phyloP scores from a whole-genome alignment of 2,888 invertebrate species.

The Pasiphila rectangulata region DNA sequence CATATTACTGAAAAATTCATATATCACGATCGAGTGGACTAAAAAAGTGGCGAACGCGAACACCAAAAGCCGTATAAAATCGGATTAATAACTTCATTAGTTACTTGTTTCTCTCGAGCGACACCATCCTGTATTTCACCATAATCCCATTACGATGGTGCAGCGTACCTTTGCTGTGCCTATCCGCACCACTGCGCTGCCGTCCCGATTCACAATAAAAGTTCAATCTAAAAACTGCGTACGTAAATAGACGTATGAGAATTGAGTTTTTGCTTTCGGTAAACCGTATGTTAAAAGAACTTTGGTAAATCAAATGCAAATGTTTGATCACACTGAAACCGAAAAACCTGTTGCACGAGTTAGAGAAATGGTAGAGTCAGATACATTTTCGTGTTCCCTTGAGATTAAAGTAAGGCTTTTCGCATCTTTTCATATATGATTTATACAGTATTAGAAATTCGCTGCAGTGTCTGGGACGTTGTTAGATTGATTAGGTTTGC shows the following conservation, averaged over 20 bases:
- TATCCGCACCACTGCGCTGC: slow-evolving; percentile 45
- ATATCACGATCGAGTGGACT: slow-evolving; percentile 40
- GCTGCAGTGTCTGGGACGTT: too few species aligned
- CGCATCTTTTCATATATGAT: too few species aligned
- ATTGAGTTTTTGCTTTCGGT: background rate
- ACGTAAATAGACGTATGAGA: slow-evolving; percentile 2
- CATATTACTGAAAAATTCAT: slow-evolving; percentile 41
- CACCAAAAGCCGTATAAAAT: slow-evolving; percentile 71
- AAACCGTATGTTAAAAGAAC: background rate
- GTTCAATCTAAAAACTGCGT: slow-evolving; percentile 1
- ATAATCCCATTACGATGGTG: slow-evolving; percentile 72
- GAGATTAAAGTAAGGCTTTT: too few species aligned
- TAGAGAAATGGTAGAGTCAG: too few species aligned
- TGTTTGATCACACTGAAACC: too few species aligned
- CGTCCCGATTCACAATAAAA: slow-evolving; percentile 10
- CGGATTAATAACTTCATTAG: slow-evolving; percentile 82
- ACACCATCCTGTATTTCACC: slow-evolving; percentile 74
- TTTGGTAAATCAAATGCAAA: background rate
- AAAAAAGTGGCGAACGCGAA: slow-evolving; percentile 57
- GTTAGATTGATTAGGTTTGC: too few species aligned
- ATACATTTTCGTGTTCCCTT: too few species aligned
- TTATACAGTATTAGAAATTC: too few species aligned
- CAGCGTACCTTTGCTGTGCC: slow-evolving; percentile 53
- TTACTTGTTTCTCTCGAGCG: slow-evolving; percentile 77
- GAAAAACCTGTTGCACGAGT: too few species aligned